phyloP scores from a whole-genome alignment of 2,888 invertebrate genomes.

The Antheraea yamamai region DNA sequence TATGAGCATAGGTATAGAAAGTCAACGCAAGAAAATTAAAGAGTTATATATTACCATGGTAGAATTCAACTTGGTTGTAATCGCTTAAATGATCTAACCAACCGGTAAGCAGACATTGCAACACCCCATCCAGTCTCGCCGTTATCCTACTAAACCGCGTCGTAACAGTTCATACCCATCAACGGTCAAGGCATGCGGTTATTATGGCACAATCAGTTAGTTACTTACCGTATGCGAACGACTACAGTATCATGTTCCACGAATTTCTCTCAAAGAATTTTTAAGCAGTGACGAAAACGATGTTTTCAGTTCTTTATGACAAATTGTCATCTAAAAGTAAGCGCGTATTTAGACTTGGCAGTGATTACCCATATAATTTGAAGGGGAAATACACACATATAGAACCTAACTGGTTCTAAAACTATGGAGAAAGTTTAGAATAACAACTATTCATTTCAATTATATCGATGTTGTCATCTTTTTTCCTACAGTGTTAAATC shows the following conservation, averaged over 20 bases:
- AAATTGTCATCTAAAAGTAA: not conserved
- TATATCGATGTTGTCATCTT: not conserved
- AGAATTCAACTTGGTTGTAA: slow-evolving; percentile 20
- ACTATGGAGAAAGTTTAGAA: too few species aligned
- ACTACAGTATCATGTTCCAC: slow-evolving; percentile 37
- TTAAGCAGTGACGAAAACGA: slow-evolving; percentile 5
- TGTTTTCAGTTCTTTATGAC: not conserved
- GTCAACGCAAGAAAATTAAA: not conserved
- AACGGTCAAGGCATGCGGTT: slow-evolving; percentile 40
- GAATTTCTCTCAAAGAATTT: slow-evolving; percentile 32
- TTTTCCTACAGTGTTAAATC: not conserved
- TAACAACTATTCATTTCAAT: too few species aligned
- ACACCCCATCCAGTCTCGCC: slow-evolving; percentile 30
- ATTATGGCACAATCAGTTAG: slow-evolving; percentile 54
- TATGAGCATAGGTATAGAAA: too few species aligned
- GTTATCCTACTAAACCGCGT: slow-evolving; percentile 50
- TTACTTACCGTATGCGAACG: slow-evolving; percentile 41
- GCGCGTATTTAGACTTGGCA: not conserved
- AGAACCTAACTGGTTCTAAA: too few species aligned
- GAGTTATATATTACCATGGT: not conserved
- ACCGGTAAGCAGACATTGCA: slow-evolving; percentile 1
- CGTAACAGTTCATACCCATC: slow-evolving; percentile 53
- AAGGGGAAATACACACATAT: not conserved
- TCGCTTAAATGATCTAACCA: slow-evolving; percentile 26
- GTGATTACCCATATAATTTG: not conserved